Evolutionary conservation across 1,140 invertebrate species (phyloP), one percentile per base, ranked within the genome.

Genomic region (Panonychus citri): DNA sequence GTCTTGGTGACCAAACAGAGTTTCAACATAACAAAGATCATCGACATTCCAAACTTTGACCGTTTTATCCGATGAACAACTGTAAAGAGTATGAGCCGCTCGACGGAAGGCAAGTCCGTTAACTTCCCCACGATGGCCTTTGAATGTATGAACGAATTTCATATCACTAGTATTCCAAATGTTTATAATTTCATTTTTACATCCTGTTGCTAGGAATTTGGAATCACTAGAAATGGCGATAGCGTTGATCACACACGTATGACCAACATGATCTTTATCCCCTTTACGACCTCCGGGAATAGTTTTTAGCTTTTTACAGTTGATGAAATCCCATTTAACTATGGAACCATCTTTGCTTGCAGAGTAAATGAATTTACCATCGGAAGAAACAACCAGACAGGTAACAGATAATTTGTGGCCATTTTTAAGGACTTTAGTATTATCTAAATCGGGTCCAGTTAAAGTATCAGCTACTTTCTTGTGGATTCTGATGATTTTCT

Each of bases 1-100:
- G 62, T 79, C 80, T 67, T 91, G 83, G 72, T 96, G 90, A 15
- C 90, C 90, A 75, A 87, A 83, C 73, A 96, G 71, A 56, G 86
- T 88, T 75, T 97, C 91, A 10, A 95, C 81, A 72, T 93, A 96
- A 12, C 82, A 79, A 82, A 91, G 86, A 66, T 95, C 89, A 74
- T 88, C 84, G 24, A 95, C 71, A 62, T 83, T 88, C 90, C 90
- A 97, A 28, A 93, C 80, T 65, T 77, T 76, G 0, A 94, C 81
- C 30, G 83, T 81, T 62, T 81, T 74, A 68, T 97, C 93, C 64
- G 80, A 77, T 49, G 77, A 77, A 56, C 69, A 68, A 42, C 86
- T 90, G 66, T 86, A 95, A 39, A 97, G 72, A 25, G 82, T 81
- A 70, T 93, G 85, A n/a, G 82, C 80, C 58, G 81, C 78, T 66